Base-by-base conservation (phyloP, 2,888 invertebrate genomes). In the Leptinotarsa tumamoca region DNA sequence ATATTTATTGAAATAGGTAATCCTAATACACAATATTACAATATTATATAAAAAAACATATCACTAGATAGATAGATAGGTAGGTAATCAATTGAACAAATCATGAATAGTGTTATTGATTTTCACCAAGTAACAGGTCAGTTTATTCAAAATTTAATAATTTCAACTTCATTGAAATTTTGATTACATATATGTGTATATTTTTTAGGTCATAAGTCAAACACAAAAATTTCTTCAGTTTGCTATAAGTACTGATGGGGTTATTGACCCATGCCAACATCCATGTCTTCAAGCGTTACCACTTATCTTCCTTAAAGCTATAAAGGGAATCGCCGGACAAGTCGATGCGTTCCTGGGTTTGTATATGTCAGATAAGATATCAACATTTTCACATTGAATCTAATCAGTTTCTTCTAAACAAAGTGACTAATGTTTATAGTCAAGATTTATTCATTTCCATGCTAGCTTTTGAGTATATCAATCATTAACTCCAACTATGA, bases 301-400 rank as follows among this genome's bases (percentile, higher is more conserved):
- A 0, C 90, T 93, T 79, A 98, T 98, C 86, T 98, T 98, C 90
- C 92, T 95, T 82, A 96, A 95, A 87, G 97, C 98, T 13, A 96
- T 98, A 91, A 95, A 94, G 88, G 98, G 98, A 56, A 92, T 98
- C 77, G 96, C 98, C 1, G 95, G 95, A 50, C 94, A 98, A 86
- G 97, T 98, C 17, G 98, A 98, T 90, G 97, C 98, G 1, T 98
- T 98, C 90, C 90, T 98, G 80, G 98, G 98, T 96, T 90, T 89
- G 90, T 88, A 81, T 80, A 58, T 49, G 21, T 56, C n/a, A 56
- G 33, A 27, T 69, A 33, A 33, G 54, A 43, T 56, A 70, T 49
- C 13, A 49, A 69, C 3, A 33, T 63, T 33, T 33, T 63, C 43
- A 7, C 10, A n/a, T 33, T 4, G 4, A 33, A 43, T 18, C 33